Percentiles rank a stretch among this genome's conserved stretches.
These are phyloP conservation scores for Ceratina calcarata DNA, from an alignment of 1,140 invertebrate genomes.

Conservation along the genomic window DNA sequence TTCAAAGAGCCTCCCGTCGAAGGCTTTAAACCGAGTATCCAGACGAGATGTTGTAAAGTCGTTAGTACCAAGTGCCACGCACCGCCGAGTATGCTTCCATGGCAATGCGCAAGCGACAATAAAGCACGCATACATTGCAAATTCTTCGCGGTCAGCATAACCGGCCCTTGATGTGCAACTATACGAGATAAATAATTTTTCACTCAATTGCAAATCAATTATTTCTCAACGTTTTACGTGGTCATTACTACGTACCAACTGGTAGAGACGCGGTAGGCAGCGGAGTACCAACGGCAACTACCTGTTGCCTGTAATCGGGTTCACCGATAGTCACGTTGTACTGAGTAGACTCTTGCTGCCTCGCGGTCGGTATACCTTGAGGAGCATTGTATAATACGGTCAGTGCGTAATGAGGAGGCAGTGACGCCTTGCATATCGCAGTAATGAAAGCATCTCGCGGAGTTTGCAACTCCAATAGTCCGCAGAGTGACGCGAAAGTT, in stretches of 20 bases:
- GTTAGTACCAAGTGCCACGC: slow-evolving; percentile 98
- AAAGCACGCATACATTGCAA: slow-evolving; percentile 97
- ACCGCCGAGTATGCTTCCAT: slow-evolving; percentile 94
- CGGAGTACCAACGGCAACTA: slow-evolving; percentile 96
- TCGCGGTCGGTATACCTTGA: slow-evolving; percentile 77
- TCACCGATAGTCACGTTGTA: slow-evolving; percentile 82
- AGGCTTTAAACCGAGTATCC: slow-evolving; percentile 98
- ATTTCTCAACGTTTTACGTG: neutral
- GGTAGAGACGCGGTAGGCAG: slow-evolving; percentile 90
- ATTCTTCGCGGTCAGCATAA: slow-evolving; percentile 99
- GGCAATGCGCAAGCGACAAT: slow-evolving; percentile 92
- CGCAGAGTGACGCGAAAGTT: slow-evolving; percentile 90
- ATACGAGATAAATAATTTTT: neutral
- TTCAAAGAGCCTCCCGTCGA: slow-evolving; percentile 95
- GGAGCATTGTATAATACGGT: slow-evolving; percentile 88
- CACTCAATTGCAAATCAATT: neutral
- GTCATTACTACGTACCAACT: slow-evolving; percentile 80
- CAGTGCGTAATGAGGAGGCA: slow-evolving; percentile 97
- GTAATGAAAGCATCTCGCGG: slow-evolving; percentile 96
- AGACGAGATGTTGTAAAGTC: slow-evolving; percentile 97
- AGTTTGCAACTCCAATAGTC: slow-evolving; percentile 85
- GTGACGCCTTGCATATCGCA: slow-evolving; percentile 95
- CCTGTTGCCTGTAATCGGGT: slow-evolving; percentile 90
- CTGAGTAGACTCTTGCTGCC: slow-evolving; percentile 74
- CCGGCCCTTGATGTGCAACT: slow-evolving; percentile 93